Conservation (phyloP, 23 tunicate species). For the Ascidia mentula region DNA sequence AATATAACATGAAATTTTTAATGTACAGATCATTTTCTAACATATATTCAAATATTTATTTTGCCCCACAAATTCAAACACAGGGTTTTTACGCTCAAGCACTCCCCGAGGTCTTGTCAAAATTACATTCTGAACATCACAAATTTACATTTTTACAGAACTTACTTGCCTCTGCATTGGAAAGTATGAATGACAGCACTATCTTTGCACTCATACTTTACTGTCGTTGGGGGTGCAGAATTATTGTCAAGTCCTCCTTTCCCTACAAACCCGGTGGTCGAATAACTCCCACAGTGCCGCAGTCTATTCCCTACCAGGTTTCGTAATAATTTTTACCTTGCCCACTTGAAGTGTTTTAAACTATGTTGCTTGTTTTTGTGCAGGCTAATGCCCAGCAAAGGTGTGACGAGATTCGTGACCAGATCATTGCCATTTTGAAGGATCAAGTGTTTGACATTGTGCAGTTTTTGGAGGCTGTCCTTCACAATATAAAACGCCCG, state of each 20-base stretch:
- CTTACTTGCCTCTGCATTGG: slow-evolving; percentile 42
- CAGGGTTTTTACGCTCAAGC: no score
- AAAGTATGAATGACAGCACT: slow-evolving; percentile 71
- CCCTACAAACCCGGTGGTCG: slow-evolving; percentile 78
- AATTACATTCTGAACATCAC: no score
- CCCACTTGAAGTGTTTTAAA: neutral
- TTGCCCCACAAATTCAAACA: no score
- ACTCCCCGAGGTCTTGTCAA: no score
- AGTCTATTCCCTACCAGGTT: slow-evolving; percentile 78
- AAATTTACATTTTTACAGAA: slow-evolving; percentile 13
- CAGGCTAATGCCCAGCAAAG: slow-evolving; percentile 92
- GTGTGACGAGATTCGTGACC: slow-evolving; percentile 66
- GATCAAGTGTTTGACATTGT: slow-evolving; percentile 78
- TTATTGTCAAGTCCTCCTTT: slow-evolving; percentile 80
- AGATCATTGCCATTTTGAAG: slow-evolving; percentile 54
- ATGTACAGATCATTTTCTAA: no score
- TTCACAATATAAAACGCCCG: slow-evolving; percentile 65
- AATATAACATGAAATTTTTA: no score
- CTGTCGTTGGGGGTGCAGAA: slow-evolving; percentile 82
- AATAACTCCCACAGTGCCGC: slow-evolving; percentile 66
- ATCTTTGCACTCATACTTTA: slow-evolving; percentile 67
- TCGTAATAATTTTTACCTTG: neutral
- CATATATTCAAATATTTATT: no score
- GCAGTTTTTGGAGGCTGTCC: slow-evolving; percentile 57
- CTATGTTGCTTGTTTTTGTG: neutral